Evolutionary conservation across 2,797 vertebrate species (phyloP).

Genomic region (Vipera latastei): DNA sequence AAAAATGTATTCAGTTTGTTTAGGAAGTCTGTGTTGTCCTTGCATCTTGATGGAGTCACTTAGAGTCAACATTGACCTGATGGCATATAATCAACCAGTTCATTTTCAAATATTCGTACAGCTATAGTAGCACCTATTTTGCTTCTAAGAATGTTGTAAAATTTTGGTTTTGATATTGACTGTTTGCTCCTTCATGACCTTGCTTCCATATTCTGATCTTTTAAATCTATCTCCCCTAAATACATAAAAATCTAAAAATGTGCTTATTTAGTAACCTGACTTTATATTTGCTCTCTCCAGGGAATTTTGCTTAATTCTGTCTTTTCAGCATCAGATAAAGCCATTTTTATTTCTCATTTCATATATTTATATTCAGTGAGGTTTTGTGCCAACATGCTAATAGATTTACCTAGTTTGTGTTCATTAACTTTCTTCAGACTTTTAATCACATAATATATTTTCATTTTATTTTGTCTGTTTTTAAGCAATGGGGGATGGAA

Average conservation of each 20-base stretch:
- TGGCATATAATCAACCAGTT: background rate
- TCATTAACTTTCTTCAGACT: background rate
- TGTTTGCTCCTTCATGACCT: background rate
- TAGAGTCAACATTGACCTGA: background rate
- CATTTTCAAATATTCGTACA: background rate
- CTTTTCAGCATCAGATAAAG: background rate
- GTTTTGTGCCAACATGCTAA: background rate
- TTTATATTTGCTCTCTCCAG: background rate
- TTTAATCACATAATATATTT: background rate
- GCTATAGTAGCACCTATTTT: background rate
- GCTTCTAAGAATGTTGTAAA: background rate
- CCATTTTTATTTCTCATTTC: background rate
- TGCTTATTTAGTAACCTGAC: background rate
- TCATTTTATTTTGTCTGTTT: background rate
- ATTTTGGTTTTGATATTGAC: background rate
- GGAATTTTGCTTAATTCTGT: background rate
- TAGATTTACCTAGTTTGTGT: background rate
- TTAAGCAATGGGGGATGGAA: background rate
- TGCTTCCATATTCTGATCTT: background rate
- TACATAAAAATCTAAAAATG: background rate
- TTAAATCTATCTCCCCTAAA: background rate
- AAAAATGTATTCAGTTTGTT: too few species aligned
- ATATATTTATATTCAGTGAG: background rate
- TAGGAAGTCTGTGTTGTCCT: too few species aligned
- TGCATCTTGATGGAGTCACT: background rate